Conservation (phyloP, 2,888 invertebrate genomes). For the Opisthograptis luteolata region DNA sequence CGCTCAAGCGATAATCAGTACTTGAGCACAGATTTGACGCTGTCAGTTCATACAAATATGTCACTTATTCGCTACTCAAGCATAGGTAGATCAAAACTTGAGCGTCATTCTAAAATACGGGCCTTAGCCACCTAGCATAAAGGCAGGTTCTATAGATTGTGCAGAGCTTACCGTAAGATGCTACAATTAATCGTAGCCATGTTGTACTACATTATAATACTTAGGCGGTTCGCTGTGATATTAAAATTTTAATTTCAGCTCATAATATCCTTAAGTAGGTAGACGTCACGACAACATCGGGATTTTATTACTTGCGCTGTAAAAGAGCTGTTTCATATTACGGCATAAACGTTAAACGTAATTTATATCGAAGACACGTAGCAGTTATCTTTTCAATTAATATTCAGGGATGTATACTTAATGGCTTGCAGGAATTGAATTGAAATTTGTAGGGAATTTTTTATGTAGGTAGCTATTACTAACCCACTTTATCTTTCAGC, state of each 20-base stretch:
- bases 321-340: conserved; percentile 42
- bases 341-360: conserved; percentile 30
- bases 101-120: too few relatives aligned
- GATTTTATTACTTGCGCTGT: conserved; percentile 47
- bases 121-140: too few relatives aligned
- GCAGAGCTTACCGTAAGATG: too few relatives aligned
- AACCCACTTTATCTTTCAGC: too few relatives aligned
- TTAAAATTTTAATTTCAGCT: conserved; percentile 49
- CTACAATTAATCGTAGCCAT: neutral
- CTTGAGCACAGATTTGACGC: too few relatives aligned
- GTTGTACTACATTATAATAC: neutral
- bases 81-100: too few relatives aligned
- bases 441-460: neutral
- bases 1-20: too few relatives aligned
- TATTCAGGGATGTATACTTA: conserved; percentile 14
- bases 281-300: conserved; percentile 40
- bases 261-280: conserved; percentile 42
- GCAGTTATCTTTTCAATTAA: conserved; percentile 31
- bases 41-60: too few relatives aligned
- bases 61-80: too few relatives aligned
- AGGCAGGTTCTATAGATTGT: too few relatives aligned
- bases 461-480: neutral
- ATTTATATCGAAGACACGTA: conserved; percentile 35
- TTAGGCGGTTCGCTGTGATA: conserved; percentile 21
- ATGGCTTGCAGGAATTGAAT: conserved; percentile 7